These are phyloP conservation scores for Tachystola acroxantha DNA, from an alignment of 2,888 invertebrate genomes.

Conservation along the genomic window DNA sequence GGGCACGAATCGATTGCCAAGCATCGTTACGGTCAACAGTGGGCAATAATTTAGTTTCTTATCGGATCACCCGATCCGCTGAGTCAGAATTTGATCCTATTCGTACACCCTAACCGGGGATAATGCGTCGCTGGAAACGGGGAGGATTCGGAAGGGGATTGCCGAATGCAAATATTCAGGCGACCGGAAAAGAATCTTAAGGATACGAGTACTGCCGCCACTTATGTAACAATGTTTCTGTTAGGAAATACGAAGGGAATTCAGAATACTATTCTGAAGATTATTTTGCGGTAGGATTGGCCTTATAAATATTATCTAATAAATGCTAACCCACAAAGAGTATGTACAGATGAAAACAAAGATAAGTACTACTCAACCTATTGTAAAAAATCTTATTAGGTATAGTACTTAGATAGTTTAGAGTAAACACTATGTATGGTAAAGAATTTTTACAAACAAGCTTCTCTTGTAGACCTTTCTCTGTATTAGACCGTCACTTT, in stretches of 20 bases:
- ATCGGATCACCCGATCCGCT: conserved; percentile 56
- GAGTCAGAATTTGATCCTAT: conserved; percentile 43
- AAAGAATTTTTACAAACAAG: too few species aligned
- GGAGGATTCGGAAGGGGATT: conserved; percentile 7
- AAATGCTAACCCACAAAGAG: too few species aligned
- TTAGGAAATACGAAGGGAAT: neutral
- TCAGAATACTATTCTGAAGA: neutral
- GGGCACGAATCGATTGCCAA: conserved; percentile 29
- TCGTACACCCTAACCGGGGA: conserved; percentile 16
- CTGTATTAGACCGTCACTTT: too few species aligned
- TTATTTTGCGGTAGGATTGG: too few species aligned
- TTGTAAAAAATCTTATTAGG: too few species aligned
- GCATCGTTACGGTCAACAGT: conserved; percentile 44
- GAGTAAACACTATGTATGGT: too few species aligned
- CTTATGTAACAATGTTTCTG: neutral
- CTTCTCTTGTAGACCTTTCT: too few species aligned
- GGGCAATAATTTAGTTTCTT: conserved; percentile 63
- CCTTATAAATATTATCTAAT: too few species aligned
- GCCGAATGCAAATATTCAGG: conserved; percentile 34
- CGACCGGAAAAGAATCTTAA: conserved; percentile 2
- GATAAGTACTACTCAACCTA: too few species aligned
- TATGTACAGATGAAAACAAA: too few species aligned
- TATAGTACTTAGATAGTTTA: too few species aligned
- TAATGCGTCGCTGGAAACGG: conserved; percentile 21
- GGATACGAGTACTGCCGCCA: neutral